A percentile compares a stretch with the other conserved stretches of the same genome.
Conservation (phyloP, 2,113 vertebrate genomes). For the Syngnathus scovelli region DNA sequence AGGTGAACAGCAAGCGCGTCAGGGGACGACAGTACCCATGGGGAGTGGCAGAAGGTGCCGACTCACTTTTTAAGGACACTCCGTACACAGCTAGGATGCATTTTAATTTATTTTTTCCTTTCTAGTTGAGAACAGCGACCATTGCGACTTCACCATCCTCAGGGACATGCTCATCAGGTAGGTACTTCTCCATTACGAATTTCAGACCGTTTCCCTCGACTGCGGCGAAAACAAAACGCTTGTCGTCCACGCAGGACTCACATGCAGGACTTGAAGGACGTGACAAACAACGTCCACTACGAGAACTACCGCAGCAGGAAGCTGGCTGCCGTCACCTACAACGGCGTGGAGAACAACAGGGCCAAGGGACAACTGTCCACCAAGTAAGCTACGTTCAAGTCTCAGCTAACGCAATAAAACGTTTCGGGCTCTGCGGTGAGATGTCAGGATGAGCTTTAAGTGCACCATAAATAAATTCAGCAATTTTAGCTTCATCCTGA, state of each 20-base stretch:
- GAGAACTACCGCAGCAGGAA: constrained; percentile 99
- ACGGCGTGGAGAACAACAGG: constrained; percentile 95
- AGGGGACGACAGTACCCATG: constrained; percentile 97
- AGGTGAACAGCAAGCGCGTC: constrained; percentile 91
- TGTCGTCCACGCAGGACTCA: constrained; percentile 78
- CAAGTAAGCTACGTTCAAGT: constrained; percentile 75
- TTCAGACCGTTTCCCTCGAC: neutral
- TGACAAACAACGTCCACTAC: constrained; percentile 98
- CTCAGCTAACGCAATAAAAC: neutral
- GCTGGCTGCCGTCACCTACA: constrained; percentile 94
- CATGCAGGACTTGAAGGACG: constrained; percentile 98
- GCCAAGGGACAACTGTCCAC: constrained; percentile 87
- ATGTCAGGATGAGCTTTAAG: neutral
- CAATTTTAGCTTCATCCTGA: neutral
- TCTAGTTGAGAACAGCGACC: constrained; percentile 93
- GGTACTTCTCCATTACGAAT: constrained; percentile 67
- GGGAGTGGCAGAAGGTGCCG: constrained; percentile 95
- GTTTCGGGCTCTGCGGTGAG: neutral
- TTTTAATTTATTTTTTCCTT: neutral
- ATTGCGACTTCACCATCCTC: constrained; percentile 98
- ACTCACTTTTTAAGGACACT: neutral
- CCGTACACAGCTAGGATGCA: neutral
- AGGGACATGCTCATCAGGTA: constrained; percentile 99
- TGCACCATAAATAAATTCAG: neutral
- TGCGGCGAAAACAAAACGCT: neutral